Base-by-base conservation (phyloP, 2,797 vertebrate genomes). In the Phylloscopus collybita region DNA sequence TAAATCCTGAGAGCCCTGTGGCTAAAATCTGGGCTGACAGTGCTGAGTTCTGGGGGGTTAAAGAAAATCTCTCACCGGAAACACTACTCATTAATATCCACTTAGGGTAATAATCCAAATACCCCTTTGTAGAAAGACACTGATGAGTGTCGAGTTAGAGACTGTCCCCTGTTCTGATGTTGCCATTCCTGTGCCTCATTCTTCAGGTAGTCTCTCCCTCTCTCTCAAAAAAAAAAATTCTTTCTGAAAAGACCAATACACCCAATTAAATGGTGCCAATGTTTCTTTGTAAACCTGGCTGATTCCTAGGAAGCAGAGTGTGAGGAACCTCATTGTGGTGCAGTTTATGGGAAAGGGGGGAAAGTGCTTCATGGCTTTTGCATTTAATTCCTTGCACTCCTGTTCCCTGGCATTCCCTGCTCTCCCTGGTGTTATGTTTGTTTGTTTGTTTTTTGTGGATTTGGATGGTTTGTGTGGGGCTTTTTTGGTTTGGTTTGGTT, bases 141-240 rank as follows among this genome's bases (percentile, higher is more conserved):
- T 29, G 45, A 27, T 8, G 30, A 56, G 26, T 27, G 26, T 29
- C 60, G 60, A 10, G 44, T 66, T 26, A 78, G 80, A 67, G 57
- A 47, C 22, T 0, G 0, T 38, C 17, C 23, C 60, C 26, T 76
- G 7, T 21, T 86, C 26, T 34, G 57, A 12, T 12, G 2, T 3
- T 36, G 11, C 10, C 6, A 9, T 69, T 67, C 38, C 47, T n/a
- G 30, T 50, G 34, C 34, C 73, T 67, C 44, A 13, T 47, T 59
- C 59, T n/a, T 84, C 21, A n/a, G 57, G 23, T 9, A 26, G 47
- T 12, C 1, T 40, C 40, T 40, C 34, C 34, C 13, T 40, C 40
- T 40, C 40, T 44, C 42, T 59, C 32, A 29, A 81, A 86, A 79
- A 40, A 40, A 40, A 40, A 40, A 40, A 6, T 9, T 29, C 50